These are phyloP conservation scores for Ammospiza nelsoni DNA, from an alignment of 2,113 vertebrate species.

Conservation along the genomic window DNA sequence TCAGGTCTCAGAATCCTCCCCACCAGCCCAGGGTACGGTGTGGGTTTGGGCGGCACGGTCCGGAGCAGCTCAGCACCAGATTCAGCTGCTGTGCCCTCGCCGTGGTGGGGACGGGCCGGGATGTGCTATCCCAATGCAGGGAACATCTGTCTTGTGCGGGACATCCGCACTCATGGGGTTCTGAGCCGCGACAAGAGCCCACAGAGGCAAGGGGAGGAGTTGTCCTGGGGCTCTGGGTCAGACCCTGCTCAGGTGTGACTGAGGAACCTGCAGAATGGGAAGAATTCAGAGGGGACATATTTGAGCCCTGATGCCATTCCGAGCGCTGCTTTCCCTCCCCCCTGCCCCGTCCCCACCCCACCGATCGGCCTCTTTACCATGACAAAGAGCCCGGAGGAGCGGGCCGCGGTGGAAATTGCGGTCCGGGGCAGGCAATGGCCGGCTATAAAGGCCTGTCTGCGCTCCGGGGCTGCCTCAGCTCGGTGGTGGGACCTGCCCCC, in stretches of 20 bases:
- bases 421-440: neutral
- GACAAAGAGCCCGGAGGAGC: conserved; percentile 38
- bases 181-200: neutral
- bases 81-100: neutral
- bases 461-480: neutral
- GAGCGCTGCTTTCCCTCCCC: neutral
- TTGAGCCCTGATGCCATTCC: conserved; percentile 1
- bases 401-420: neutral
- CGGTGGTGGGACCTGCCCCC: neutral
- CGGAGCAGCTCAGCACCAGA: neutral
- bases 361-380: conserved; percentile 55
- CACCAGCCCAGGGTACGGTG: neutral
- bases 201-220: neutral
- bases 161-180: rapidly evolving
- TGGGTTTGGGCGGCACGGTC: rapidly evolving
- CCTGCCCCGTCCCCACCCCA: conserved; percentile 28
- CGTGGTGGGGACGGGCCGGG: neutral
- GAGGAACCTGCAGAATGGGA: conserved; percentile 16
- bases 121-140: rapidly evolving
- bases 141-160: neutral
- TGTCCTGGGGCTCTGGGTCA: neutral
- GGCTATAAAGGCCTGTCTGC: conserved; percentile 35
- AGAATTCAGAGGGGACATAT: conserved; percentile 12
- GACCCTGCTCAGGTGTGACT: neutral
- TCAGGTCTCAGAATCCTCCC: neutral